Evolutionary conservation across 2,888 invertebrate species (phyloP), one percentile per base, ranked within the genome.

Genomic region (Blera fallax): DNA sequence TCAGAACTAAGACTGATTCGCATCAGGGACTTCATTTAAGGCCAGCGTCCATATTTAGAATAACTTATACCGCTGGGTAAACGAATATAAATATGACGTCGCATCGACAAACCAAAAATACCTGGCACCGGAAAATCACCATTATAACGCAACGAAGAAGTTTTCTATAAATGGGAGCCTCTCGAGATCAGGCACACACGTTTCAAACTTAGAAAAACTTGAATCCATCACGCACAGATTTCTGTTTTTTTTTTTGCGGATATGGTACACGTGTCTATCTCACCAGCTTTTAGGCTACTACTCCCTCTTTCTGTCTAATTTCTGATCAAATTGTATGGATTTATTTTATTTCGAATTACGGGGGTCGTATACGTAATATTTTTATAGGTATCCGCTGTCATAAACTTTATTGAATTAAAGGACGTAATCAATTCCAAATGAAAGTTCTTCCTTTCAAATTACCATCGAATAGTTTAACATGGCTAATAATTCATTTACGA

Each of bases 401-500:
- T 21, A 48, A 65, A 65, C 32, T 32, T 18, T 65, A 18, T 21
- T 34, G 32, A 34, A 48, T 50, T 50, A 21, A 50, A 32, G 21
- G 8, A 65, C 48, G 4, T 58, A 40, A 37, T 40, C n/a, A 21
- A 58, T 54, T 14, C 24, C 3, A 10, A 40, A 40, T 40, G 24
- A n/a, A 24, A 7, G 0, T 32, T 32, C 10, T 34, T 6, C 27
- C n/a, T 50, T n/a, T n/a, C 21, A n/a, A 48, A 50, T 50, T 27
- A n/a, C n/a, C 50, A 24, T 50, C 24, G 37, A 29, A 43, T 43
- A 62, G 43, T 62, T 62, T 62, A 40, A 40, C 43, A 62, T 27
- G 43, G 27, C 62, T 43, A 43, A 62, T 62, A 62, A 62, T 62
- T 62, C 62, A 27, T 43, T 62, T 43, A 62, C 27, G 62, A 62